Evolutionary conservation across 2,113 vertebrate genomes (phyloP).

Genomic region (Epinephelus cyanopodus): DNA sequence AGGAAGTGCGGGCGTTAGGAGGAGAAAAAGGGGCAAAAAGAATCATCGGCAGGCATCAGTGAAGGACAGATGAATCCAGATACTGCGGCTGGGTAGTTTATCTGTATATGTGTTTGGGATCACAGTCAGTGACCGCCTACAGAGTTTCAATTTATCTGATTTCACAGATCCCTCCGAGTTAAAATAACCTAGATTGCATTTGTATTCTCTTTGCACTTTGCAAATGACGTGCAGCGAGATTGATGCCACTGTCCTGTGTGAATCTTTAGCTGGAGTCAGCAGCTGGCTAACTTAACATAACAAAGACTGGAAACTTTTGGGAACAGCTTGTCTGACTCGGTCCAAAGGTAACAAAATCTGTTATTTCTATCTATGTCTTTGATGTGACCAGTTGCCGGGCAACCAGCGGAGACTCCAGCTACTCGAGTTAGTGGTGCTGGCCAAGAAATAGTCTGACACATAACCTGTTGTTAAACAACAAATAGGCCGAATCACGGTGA

Average conservation of each 20-base stretch:
- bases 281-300: not conserved
- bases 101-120: not conserved
- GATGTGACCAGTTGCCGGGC: constrained; percentile 4
- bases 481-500: not conserved
- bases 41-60: not conserved
- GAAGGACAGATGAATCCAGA: not conserved
- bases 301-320: not conserved
- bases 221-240: not conserved
- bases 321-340: not conserved
- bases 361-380: not conserved
- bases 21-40: not conserved
- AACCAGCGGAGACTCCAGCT: not conserved
- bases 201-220: not conserved
- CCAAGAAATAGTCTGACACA: constrained; percentile 9
- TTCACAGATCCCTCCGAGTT: not conserved
- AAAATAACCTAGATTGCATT: not conserved
- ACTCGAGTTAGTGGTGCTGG: not conserved
- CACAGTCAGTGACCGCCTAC: not conserved
- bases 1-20: constrained; percentile 6
- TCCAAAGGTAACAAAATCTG: not conserved
- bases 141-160: not conserved
- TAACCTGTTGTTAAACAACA: not conserved
- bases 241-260: not conserved
- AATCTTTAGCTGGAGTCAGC: not conserved
- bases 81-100: too few relatives aligned